Percentiles rank a stretch among this genome's conserved stretches.
phyloP scores from a whole-genome alignment of 2,797 vertebrate species.

The Pangasius mekongensis region DNA sequence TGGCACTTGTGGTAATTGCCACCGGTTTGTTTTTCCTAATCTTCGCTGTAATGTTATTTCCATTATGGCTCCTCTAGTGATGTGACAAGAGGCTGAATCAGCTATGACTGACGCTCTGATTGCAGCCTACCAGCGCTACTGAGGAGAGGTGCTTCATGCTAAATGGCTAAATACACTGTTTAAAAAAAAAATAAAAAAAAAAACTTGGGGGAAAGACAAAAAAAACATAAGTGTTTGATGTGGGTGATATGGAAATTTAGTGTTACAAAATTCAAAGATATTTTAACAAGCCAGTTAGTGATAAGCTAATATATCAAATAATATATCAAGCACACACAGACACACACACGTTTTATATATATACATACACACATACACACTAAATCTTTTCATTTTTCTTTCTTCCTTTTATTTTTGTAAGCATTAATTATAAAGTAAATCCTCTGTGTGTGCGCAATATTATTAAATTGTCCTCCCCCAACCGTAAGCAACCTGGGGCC shows the following conservation, averaged over 20 bases:
- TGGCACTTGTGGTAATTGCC: conserved; percentile 8
- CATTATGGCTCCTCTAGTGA: conserved; percentile 29
- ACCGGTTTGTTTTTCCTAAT: conserved; percentile 26
- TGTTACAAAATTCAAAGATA: background rate
- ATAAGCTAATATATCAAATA: background rate
- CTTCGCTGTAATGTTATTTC: conserved; percentile 26
- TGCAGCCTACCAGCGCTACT: background rate
- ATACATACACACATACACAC: no score
- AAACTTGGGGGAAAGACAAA: background rate
- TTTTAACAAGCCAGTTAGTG: background rate
- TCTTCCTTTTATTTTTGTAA: no score
- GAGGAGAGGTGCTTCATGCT: conserved; percentile 23
- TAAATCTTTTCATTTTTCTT: no score
- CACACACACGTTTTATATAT: no score
- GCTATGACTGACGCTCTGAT: background rate
- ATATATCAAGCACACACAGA: no score
- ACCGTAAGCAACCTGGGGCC: background rate
- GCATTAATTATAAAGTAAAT: no score
- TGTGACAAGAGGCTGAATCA: conserved; percentile 38
- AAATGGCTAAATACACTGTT: conserved; percentile 15
- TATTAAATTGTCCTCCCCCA: background rate
- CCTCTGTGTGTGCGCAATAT: background rate
- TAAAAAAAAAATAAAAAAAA: background rate
- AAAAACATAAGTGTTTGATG: background rate
- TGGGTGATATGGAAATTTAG: background rate